Conservation (phyloP, 2,113 vertebrate species). For the Stigmatopora argus region DNA sequence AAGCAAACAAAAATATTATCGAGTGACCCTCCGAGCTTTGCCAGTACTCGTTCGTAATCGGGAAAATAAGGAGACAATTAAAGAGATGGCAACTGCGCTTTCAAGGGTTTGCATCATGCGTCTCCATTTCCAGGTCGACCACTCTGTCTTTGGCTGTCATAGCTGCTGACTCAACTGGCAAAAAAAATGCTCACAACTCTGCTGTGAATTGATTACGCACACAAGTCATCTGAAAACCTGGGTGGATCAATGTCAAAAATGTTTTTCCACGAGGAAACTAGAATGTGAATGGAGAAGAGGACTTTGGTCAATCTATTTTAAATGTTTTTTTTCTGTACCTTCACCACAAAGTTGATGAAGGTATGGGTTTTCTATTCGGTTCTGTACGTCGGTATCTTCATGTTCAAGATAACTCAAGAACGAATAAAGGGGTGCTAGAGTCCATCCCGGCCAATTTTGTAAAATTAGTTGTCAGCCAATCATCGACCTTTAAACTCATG, state of each 20-base stretch:
- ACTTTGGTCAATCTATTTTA: neutral
- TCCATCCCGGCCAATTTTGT: too few species aligned
- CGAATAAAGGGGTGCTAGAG: too few species aligned
- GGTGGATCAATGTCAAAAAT: constrained; percentile 27
- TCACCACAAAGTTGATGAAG: too few species aligned
- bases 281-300: constrained; percentile 24
- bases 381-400: too few species aligned
- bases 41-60: neutral
- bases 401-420: too few species aligned
- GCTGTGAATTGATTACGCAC: constrained; percentile 27
- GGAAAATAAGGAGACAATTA: constrained; percentile 3
- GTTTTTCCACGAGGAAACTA: constrained; percentile 24
- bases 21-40: constrained; percentile 2
- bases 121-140: constrained; percentile 5
- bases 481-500: too few species aligned
- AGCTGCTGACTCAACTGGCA: neutral
- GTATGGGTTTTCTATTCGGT: too few species aligned
- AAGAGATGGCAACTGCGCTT: constrained; percentile 27
- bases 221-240: constrained; percentile 39
- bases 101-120: constrained; percentile 44
- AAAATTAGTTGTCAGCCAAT: too few species aligned
- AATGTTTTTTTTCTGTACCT: neutral
- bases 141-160: neutral
- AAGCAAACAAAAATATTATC: constrained; percentile 12
- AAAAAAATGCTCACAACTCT: constrained; percentile 1